Evolutionary conservation across 2,113 vertebrate genomes (phyloP).

Genomic region (Syngnathus floridae): DNA sequence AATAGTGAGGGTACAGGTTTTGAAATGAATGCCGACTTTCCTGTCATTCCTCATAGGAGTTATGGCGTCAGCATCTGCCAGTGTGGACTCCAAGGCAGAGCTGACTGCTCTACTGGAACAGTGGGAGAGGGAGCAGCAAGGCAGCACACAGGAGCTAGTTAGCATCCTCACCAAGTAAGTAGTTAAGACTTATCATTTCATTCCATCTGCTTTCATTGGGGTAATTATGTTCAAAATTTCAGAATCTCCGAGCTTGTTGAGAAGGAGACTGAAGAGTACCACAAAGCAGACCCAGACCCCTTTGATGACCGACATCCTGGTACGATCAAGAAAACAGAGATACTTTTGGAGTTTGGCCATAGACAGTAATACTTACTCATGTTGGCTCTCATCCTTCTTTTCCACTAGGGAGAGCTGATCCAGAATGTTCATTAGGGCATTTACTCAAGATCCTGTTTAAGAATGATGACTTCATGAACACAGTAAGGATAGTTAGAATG

Average conservation of each 20-base stretch:
- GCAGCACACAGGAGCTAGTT: slow-evolving; percentile 86
- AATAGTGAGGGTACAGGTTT: background rate
- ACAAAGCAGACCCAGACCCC: slow-evolving; percentile 94
- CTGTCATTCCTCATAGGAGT: slow-evolving; percentile 52
- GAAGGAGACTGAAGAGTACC: slow-evolving; percentile 95
- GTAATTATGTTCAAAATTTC: slow-evolving; percentile 13
- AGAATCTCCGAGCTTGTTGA: slow-evolving; percentile 98
- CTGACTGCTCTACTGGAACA: slow-evolving; percentile 92
- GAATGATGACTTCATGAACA: slow-evolving; percentile 99
- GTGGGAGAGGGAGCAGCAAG: slow-evolving; percentile 95
- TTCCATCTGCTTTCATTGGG: background rate
- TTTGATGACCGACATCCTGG: slow-evolving; percentile 98
- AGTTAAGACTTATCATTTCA: background rate
- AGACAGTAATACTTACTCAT: background rate
- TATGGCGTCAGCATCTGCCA: slow-evolving; percentile 80
- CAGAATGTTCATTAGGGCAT: slow-evolving; percentile 93
- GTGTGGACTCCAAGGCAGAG: slow-evolving; percentile 97
- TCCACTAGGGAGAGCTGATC: slow-evolving; percentile 87
- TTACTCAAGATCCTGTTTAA: slow-evolving; percentile 97
- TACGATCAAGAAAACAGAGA: slow-evolving; percentile 49
- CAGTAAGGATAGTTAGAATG: slow-evolving; percentile 68
- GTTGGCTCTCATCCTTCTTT: slow-evolving; percentile 24
- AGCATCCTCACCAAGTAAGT: slow-evolving; percentile 88
- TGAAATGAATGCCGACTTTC: background rate
- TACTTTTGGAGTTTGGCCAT: background rate